phyloP scores from a whole-genome alignment of 2,888 invertebrate genomes.

The Chymomyza procnemis region DNA sequence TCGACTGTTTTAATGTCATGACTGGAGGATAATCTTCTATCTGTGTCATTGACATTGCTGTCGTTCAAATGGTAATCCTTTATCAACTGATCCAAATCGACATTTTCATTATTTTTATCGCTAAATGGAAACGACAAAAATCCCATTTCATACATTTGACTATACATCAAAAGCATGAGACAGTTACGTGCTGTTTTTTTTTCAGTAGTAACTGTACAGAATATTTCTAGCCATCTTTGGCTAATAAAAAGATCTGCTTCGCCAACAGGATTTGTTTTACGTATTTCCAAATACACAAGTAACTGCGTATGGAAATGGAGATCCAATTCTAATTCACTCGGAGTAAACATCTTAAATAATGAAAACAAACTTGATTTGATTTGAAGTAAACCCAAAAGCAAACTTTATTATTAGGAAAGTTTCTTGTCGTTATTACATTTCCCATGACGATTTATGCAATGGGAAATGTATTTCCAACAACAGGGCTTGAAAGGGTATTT shows the following conservation, averaged over 20 bases:
- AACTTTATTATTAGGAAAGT: no score
- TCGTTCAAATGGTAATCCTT: slow-evolving; percentile 21
- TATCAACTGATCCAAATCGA: slow-evolving; percentile 37
- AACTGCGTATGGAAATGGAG: slow-evolving; percentile 46
- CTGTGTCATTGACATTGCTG: no score
- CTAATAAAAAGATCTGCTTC: slow-evolving; percentile 14
- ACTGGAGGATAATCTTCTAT: no score
- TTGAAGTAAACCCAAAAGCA: no score
- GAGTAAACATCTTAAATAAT: no score
- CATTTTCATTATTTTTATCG: slow-evolving; percentile 9
- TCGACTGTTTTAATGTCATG: no score
- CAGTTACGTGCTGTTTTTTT: slow-evolving; percentile 57
- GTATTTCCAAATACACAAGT: slow-evolving; percentile 10
- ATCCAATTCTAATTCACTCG: slow-evolving; percentile 40
- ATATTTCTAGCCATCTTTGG: slow-evolving; percentile 41
- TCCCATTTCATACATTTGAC: slow-evolving; percentile 39
- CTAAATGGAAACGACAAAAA: slow-evolving; percentile 40
- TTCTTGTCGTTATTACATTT: no score
- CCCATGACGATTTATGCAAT: no score
- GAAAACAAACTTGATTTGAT: no score
- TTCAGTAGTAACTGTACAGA: slow-evolving; percentile 7
- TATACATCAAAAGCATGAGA: slow-evolving; percentile 52
- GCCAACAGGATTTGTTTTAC: slow-evolving; percentile 1
- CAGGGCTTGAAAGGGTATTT: no score
- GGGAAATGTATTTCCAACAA: no score